A percentile compares a stretch with the other conserved stretches of the same genome.
phyloP scores from a whole-genome alignment of 2,113 vertebrate species.

The Aphyosemion australe region DNA sequence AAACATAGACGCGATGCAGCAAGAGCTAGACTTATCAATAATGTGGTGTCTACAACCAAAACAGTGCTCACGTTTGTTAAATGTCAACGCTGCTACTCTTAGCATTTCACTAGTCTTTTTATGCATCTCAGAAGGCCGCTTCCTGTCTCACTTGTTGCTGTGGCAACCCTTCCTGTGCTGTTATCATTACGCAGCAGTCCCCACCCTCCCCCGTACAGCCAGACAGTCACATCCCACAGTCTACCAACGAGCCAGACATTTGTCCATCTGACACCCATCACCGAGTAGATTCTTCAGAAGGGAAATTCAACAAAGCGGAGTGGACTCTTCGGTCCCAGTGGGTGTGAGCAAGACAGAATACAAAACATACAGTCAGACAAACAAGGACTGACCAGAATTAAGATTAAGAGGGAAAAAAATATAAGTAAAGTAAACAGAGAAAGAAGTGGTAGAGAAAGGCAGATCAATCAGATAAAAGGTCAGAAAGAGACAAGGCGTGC shows the following conservation, averaged over 20 bases:
- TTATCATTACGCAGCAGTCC: conserved; percentile 43
- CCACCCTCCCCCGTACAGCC: neutral
- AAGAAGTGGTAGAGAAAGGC: conserved; percentile 12
- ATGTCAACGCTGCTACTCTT: neutral
- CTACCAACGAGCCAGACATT: conserved; percentile 10
- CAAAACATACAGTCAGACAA: conserved; percentile 18
- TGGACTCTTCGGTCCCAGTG: conserved; percentile 7
- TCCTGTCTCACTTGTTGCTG: conserved; percentile 44
- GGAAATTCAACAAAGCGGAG: conserved; percentile 15
- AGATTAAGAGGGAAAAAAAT: conserved; percentile 11
- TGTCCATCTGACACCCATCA: conserved; percentile 11
- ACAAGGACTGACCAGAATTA: conserved; percentile 43
- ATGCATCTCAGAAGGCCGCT: conserved; percentile 34
- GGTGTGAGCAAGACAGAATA: conserved; percentile 18
- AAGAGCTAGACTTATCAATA: neutral
- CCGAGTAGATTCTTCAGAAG: conserved; percentile 7
- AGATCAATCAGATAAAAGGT: conserved; percentile 37
- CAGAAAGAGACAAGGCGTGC: conserved; percentile 15
- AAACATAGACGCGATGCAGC: neutral
- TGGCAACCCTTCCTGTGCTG: conserved; percentile 53
- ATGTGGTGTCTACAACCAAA: neutral
- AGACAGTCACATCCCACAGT: conserved; percentile 24
- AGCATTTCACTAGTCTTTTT: conserved; percentile 19
- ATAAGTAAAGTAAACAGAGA: conserved; percentile 10
- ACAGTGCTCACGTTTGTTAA: neutral